Evolutionary conservation across 2,113 vertebrate species (phyloP).

Genomic region (Bubo blakistoni): DNA sequence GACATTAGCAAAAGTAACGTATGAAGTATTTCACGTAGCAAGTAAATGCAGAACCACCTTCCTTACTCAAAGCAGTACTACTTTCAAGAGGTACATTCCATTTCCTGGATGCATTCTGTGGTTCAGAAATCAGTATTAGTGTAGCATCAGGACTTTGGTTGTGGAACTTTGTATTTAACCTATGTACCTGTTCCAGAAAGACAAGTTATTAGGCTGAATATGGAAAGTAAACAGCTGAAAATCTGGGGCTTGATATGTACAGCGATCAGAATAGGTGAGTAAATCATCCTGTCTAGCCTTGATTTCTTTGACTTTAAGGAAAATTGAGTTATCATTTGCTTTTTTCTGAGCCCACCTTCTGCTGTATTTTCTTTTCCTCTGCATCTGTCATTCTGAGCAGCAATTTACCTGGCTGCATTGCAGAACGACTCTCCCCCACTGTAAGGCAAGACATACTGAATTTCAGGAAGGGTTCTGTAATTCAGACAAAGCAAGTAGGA

Average conservation of each 20-base stretch:
- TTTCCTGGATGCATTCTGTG: background rate
- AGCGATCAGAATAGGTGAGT: background rate
- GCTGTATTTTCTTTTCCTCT: background rate
- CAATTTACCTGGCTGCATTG: background rate
- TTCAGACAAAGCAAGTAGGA: background rate
- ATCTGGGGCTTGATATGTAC: background rate
- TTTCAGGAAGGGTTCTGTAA: background rate
- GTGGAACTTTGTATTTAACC: no score
- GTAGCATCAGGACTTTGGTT: background rate
- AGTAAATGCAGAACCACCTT: background rate
- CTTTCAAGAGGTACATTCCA: accelerated
- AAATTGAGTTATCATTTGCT: background rate
- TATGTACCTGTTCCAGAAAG: no score
- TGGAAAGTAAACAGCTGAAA: background rate
- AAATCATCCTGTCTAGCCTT: background rate
- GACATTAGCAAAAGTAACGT: background rate
- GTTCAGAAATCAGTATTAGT: background rate
- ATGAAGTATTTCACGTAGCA: background rate
- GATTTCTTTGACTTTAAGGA: background rate
- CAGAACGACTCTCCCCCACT: background rate
- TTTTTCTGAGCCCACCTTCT: background rate
- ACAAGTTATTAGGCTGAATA: background rate
- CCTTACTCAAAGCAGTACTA: background rate
- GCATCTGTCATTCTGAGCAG: background rate
- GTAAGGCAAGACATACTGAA: background rate